phyloP scores from a whole-genome alignment of 2,113 vertebrate genomes.

The Thomomys bottae region DNA sequence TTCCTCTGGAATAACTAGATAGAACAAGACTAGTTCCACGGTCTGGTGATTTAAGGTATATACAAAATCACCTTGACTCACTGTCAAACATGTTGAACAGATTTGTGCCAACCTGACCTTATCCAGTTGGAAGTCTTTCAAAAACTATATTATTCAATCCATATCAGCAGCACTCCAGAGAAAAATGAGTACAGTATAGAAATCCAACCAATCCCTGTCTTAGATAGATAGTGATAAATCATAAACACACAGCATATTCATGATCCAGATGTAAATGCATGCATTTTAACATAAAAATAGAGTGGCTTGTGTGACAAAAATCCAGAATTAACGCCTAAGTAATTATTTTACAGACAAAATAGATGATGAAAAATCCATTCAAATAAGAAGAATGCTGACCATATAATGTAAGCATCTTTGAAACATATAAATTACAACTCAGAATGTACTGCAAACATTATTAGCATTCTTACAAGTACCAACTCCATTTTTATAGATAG shows the following conservation, averaged over 20 bases:
- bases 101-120: not conserved
- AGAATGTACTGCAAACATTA: not conserved
- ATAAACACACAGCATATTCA: not conserved
- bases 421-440: not conserved
- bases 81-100: not conserved
- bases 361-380: not conserved
- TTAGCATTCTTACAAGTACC: not conserved
- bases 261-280: not conserved
- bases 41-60: conserved; percentile 3
- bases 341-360: not conserved
- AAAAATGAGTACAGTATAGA: not conserved
- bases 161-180: not conserved
- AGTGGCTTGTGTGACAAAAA: not conserved
- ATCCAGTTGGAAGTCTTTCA: not conserved
- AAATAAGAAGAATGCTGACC: not conserved
- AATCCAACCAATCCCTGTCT: not conserved
- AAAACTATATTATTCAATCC: not conserved
- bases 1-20: not conserved
- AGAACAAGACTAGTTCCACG: not conserved
- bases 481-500: not conserved
- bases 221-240: not conserved
- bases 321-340: not conserved
- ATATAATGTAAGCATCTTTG: not conserved
- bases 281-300: not conserved
- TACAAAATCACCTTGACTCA: not conserved